Evolutionary conservation across 2,888 invertebrate genomes (phyloP).

Genomic region (Thelaira solivaga): DNA sequence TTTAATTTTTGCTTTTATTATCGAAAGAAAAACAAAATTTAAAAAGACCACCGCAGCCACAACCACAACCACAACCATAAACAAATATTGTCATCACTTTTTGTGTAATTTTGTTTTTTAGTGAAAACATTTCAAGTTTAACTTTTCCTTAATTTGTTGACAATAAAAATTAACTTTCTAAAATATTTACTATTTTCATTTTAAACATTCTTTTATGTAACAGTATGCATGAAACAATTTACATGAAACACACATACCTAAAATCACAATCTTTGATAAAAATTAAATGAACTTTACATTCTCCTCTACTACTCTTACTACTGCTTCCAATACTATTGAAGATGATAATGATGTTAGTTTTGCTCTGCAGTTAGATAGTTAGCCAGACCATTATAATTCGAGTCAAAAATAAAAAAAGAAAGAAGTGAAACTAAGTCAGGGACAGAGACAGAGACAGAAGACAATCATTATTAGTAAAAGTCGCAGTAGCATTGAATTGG

Average conservation of each 20-base stretch:
- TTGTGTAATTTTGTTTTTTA: no score
- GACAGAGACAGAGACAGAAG: slow-evolving; percentile 2
- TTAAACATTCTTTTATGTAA: background rate
- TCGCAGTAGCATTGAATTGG: slow-evolving; percentile 15
- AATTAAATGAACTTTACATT: slow-evolving; percentile 46
- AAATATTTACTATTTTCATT: background rate
- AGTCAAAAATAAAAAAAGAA: no score
- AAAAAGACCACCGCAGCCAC: no score
- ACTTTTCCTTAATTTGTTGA: slow-evolving; percentile 39
- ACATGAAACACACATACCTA: slow-evolving; percentile 6
- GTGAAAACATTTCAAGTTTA: no score
- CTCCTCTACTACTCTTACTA: slow-evolving; percentile 5
- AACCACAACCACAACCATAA: no score
- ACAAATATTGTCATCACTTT: no score
- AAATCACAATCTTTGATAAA: slow-evolving; percentile 53
- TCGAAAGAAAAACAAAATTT: no score
- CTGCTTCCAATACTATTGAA: background rate
- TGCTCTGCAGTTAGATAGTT: slow-evolving; percentile 4
- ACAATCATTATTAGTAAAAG: background rate
- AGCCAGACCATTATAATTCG: slow-evolving; percentile 28
- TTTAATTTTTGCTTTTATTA: no score
- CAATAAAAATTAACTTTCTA: slow-evolving; percentile 30
- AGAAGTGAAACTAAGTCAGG: slow-evolving; percentile 15
- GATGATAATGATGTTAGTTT: background rate
- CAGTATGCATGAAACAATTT: background rate